Base-by-base conservation (phyloP, 1,140 invertebrate species). In the Druon quercuslanigerum region DNA sequence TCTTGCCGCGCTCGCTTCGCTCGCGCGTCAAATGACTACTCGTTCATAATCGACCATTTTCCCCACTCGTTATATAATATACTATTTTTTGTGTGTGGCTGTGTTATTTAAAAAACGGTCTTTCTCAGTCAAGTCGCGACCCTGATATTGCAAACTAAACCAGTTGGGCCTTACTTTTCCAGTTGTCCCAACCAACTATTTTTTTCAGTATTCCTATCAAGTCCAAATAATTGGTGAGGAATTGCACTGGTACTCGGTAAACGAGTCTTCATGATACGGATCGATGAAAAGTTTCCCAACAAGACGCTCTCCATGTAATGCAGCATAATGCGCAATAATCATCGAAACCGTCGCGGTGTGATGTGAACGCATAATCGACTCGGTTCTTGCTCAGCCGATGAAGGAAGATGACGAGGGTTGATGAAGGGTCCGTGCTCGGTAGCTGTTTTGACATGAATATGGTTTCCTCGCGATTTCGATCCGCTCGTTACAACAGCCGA, bases 371-470 rank as follows among this genome's bases (percentile, higher is more conserved):
- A 54, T 16, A n/a, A 33, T 60, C 19, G 57, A 60, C 7, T 60
- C 25, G 13, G 8, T 66, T 66, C 60, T 66, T 66, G 25, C 57
- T 66, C 9, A 66, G 57, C 16, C 33, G 13, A 14, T 33, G 60
- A 25, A 6, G 66, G 50, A 54, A 71, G 71, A 54, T 52, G 60
- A 66, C 73, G 56, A 73, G 51, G 73, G 51, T 60, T 40, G 75
- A 83, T 56, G 81, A 79, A 73, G 74, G 76, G 33, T 71, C 40
- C 70, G 83, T 82, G 82, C 84, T 80, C 16, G 72, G 74, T 81
- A 74, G 84, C 73, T 85, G 83, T 89, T 89, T 89, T 88, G 87
- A 90, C 85, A 85, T 83, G 83, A 88, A 89, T 88, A 88, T 87
- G 82, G 84, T 85, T 85, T 86, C 85, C 86, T 88, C 76, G 89